Evolutionary conservation across 2,797 vertebrate species (phyloP), one percentile per base, ranked within the genome.

Genomic region (Schizothorax lantsangensis): DNA sequence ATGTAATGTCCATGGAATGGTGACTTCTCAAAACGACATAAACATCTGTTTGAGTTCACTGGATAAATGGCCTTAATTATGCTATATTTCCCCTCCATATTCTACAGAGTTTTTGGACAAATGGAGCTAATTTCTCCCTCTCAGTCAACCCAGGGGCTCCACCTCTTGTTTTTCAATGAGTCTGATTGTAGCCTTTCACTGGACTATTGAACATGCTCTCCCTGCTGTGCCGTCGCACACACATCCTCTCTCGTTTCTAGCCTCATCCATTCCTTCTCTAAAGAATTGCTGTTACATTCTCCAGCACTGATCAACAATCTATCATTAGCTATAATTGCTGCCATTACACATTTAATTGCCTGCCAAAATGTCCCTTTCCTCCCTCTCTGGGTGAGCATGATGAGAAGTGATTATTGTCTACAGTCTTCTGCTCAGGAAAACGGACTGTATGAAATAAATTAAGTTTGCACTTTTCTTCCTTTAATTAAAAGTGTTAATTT

Each of bases 281-380:
- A 71, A 82, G 78, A 86, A 84, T 86, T 86, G 38, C 52, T 88
- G 81, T 88, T 83, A 66, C 68, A 38, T 90, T 90, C 78, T 88
- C 74, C 84, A 88, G 87, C 81, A 21, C 75, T 88, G 90, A 93
- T 94, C 92, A 92, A 89, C 89, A 92, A 89, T 89, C 90, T 85
- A 83, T 91, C 89, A 86, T 92, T 92, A 88, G 83, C 91, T 91
- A 85, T 92, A 95, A 95, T 94, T 94, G 92, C 90, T 89, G 89
- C 90, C 89, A 91, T 93, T 95, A 92, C 88, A 91, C 90, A 91
- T 92, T 94, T 93, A 93, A 94, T 93, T 92, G 89, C 85, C 80
- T 94, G 92, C 86, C 90, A 92, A 92, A 93, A 93, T 93, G 92
- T 90, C 92, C 81, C 88, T 90, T 85, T 82, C 79, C 54, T 69